Evolutionary conservation across 2,888 invertebrate genomes (phyloP).

Genomic region (Saturnia pavonia): DNA sequence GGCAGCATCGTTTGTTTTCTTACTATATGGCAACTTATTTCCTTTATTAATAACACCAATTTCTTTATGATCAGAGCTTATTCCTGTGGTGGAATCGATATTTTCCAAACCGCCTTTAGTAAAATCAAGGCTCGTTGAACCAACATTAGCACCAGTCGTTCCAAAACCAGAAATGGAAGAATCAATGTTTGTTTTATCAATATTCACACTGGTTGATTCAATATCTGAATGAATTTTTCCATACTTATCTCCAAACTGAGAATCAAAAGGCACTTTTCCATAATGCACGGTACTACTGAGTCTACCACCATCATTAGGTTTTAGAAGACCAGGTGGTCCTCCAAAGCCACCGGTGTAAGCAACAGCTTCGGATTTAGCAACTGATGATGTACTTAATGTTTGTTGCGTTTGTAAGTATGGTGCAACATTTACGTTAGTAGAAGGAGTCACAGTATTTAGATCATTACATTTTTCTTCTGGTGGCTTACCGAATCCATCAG

Average conservation of each 20-base stretch:
- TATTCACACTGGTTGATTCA: background rate
- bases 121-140: background rate
- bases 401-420: background rate
- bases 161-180: background rate
- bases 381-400: conserved; percentile 24
- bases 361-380: conserved; percentile 50
- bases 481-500: conserved; percentile 51
- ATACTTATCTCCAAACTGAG: conserved; percentile 25
- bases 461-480: conserved; percentile 9
- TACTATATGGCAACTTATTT: background rate
- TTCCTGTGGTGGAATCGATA: background rate
- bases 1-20: background rate
- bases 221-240: conserved; percentile 20
- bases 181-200: background rate
- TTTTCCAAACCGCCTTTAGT: background rate
- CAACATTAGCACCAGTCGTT: background rate
- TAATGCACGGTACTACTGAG: background rate
- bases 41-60: conserved; percentile 19
- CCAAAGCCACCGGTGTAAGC: conserved; percentile 71
- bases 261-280: conserved; percentile 22
- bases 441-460: background rate
- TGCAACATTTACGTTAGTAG: background rate
- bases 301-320: conserved; percentile 62
- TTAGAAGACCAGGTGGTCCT: conserved; percentile 69
- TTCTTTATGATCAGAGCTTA: background rate